Conservation (phyloP, 2,113 vertebrate genomes). For the Myrmecophaga tridactyla region DNA sequence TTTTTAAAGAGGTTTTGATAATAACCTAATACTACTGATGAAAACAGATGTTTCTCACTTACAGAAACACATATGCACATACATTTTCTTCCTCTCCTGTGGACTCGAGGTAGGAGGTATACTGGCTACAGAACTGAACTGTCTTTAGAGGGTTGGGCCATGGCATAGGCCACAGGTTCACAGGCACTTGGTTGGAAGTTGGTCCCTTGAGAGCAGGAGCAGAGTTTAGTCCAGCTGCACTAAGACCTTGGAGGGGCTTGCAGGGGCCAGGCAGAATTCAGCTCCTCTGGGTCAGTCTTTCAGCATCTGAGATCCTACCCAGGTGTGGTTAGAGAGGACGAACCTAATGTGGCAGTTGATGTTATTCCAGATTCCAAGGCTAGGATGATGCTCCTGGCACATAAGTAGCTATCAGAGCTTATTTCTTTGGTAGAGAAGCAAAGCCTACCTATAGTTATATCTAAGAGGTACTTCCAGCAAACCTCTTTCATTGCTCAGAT, state of each 20-base stretch:
- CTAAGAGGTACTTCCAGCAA: no score
- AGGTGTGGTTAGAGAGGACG: neutral
- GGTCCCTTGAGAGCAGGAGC: neutral
- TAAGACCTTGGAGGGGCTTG: neutral
- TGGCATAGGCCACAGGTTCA: neutral
- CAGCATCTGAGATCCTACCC: neutral
- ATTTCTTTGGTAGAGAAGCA: no score
- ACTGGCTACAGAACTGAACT: neutral
- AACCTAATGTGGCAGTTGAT: neutral
- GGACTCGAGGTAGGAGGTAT: slow-evolving; percentile 62
- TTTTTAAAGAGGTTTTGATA: slow-evolving; percentile 58
- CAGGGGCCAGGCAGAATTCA: no score
- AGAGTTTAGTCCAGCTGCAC: neutral
- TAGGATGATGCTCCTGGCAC: neutral
- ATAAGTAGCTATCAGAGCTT: no score
- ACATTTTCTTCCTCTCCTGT: neutral
- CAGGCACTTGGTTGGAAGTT: neutral
- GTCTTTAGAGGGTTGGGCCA: neutral
- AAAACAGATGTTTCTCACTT: neutral
- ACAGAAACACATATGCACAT: neutral
- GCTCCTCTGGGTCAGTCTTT: neutral
- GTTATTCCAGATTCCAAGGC: neutral
- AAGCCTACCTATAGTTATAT: no score
- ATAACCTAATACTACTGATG: slow-evolving; percentile 61
- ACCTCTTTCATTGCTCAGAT: no score